These are phyloP conservation scores for Sinotaia quadrata DNA, from an alignment of 2,888 invertebrate species.

Conservation along the genomic window DNA sequence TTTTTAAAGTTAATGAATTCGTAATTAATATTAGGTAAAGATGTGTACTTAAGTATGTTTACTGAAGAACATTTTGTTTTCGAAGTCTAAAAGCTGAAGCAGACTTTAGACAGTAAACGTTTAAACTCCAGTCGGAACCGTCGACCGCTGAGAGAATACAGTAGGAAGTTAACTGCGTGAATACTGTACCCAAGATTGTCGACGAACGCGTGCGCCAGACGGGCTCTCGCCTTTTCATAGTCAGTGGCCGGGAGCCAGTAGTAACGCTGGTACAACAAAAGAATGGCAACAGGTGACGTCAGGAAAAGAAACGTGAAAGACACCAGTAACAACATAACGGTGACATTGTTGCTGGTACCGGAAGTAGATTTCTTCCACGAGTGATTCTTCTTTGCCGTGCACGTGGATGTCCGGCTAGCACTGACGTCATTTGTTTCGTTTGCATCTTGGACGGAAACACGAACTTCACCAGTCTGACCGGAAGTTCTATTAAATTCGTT, in stretches of 20 bases:
- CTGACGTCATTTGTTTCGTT: not conserved
- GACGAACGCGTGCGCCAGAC: constrained; percentile 31
- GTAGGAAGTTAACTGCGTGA: constrained; percentile 36
- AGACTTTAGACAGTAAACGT: not conserved
- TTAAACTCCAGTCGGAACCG: constrained; percentile 33
- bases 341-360: constrained; percentile 34
- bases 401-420: not conserved
- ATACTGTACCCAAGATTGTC: constrained; percentile 41
- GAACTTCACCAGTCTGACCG: not conserved
- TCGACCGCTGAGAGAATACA: constrained; percentile 34
- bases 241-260: constrained; percentile 23
- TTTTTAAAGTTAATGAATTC: too few relatives aligned
- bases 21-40: too few relatives aligned
- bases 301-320: constrained; percentile 37
- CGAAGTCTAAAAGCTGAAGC: too few relatives aligned
- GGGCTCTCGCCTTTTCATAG: constrained; percentile 15
- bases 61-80: too few relatives aligned
- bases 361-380: not conserved
- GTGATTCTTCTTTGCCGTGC: not conserved
- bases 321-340: constrained; percentile 36
- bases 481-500: too few relatives aligned
- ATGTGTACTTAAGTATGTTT: too few relatives aligned
- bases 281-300: constrained; percentile 32
- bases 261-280: constrained; percentile 28
- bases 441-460: not conserved